These are phyloP conservation scores for Nomada flava DNA, from an alignment of 2,888 invertebrate species.

Conservation along the genomic window DNA sequence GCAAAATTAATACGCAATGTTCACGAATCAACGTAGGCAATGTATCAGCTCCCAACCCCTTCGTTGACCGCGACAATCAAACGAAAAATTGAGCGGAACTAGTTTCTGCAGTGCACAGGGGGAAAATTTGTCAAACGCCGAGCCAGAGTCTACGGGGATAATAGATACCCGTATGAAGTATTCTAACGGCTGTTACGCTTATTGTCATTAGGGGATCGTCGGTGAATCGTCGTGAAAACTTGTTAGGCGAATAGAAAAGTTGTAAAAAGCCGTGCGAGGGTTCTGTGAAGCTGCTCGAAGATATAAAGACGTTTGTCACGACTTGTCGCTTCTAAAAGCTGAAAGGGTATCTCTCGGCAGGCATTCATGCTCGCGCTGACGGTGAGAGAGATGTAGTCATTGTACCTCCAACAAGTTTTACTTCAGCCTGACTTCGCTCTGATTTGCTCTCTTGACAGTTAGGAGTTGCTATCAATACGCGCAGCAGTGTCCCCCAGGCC, in stretches of 20 bases:
- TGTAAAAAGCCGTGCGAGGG: slow-evolving; percentile 44
- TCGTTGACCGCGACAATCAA: too few species aligned
- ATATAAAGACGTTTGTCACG: slow-evolving; percentile 60
- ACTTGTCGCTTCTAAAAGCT: slow-evolving; percentile 57
- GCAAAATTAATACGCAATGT: too few species aligned
- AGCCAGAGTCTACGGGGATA: too few species aligned
- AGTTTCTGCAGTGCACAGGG: too few species aligned
- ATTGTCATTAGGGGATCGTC: background rate
- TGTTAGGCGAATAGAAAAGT: slow-evolving; percentile 30
- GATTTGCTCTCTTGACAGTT: slow-evolving; percentile 38
- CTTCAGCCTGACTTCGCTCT: slow-evolving; percentile 18
- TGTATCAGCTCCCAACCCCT: too few species aligned
- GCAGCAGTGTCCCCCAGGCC: background rate
- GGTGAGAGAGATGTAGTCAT: slow-evolving; percentile 38
- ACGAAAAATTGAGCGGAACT: too few species aligned
- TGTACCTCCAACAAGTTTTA: slow-evolving; percentile 53
- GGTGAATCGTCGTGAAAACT: slow-evolving; percentile 20
- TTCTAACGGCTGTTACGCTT: too few species aligned
- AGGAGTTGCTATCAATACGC: slow-evolving; percentile 26
- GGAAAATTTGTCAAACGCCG: too few species aligned
- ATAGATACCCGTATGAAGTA: too few species aligned
- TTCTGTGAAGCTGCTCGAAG: slow-evolving; percentile 48
- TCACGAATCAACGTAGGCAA: too few species aligned
- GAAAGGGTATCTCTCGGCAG: slow-evolving; percentile 53
- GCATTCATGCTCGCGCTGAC: slow-evolving; percentile 49